These are phyloP conservation scores for Leucania comma DNA, from an alignment of 2,888 invertebrate species.

Conservation along the genomic window DNA sequence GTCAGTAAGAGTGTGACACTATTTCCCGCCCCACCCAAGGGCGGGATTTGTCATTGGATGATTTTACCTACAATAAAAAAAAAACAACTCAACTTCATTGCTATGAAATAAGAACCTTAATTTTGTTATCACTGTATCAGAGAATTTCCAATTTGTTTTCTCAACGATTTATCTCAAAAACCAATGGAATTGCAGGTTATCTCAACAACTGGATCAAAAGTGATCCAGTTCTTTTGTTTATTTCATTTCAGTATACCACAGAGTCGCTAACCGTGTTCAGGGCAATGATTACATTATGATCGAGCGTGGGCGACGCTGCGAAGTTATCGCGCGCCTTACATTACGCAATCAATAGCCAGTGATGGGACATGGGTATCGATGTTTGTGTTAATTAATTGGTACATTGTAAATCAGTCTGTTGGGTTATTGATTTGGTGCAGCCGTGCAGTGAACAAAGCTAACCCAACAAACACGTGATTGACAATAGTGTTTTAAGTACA, in stretches of 20 bases:
- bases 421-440: not conserved
- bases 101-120: not conserved
- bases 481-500: no score
- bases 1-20: no score
- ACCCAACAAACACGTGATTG: not conserved
- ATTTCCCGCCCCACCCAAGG: no score
- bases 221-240: constrained; percentile 16
- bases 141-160: not conserved
- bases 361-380: constrained; percentile 61
- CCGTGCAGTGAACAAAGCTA: no score
- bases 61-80: no score
- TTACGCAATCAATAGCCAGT: constrained; percentile 67
- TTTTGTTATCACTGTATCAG: not conserved
- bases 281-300: constrained; percentile 62
- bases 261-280: constrained; percentile 19
- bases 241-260: constrained; percentile 34
- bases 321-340: constrained; percentile 69
- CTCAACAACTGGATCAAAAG: constrained; percentile 15
- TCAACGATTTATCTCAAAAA: not conserved
- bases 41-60: no score
- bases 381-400: constrained; percentile 8
- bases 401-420: constrained; percentile 5
- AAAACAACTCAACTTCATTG: no score
- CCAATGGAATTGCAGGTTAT: not conserved
- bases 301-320: constrained; percentile 78